A percentile compares a stretch with the other conserved stretches of the same genome.
These are phyloP conservation scores for Cecidostiba fungosa DNA, from an alignment of 2,888 invertebrate species.

Conservation along the genomic window DNA sequence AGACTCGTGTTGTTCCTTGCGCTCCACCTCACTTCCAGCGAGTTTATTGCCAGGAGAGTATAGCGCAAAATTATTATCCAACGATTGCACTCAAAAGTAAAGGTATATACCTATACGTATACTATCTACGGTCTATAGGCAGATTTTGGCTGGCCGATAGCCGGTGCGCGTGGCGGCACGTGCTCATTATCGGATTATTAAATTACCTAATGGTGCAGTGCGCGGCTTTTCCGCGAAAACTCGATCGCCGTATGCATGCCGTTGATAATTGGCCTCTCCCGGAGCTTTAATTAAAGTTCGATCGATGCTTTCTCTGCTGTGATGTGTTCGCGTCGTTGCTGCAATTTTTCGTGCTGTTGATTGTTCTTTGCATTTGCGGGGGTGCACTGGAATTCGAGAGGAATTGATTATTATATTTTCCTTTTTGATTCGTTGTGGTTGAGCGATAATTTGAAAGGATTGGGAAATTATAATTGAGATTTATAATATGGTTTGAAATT, in stretches of 20 bases:
- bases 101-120: not conserved
- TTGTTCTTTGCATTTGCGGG: not conserved
- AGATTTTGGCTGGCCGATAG: slow-evolving; percentile 9
- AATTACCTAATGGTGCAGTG: slow-evolving; percentile 19
- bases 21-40: not conserved
- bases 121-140: not conserved
- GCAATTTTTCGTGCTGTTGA: not conserved
- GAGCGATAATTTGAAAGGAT: too few relatives aligned
- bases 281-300: slow-evolving; percentile 29
- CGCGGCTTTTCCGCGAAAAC: slow-evolving; percentile 32
- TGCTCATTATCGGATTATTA: slow-evolving; percentile 56
- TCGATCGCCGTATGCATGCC: not conserved
- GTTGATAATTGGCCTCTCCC: slow-evolving; percentile 24
- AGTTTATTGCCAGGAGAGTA: too few relatives aligned
- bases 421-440: not conserved
- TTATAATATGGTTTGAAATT: too few relatives aligned
- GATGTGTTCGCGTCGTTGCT: not conserved
- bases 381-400: not conserved
- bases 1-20: not conserved
- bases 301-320: slow-evolving; percentile 15
- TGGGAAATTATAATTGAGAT: too few relatives aligned
- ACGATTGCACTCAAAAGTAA: not conserved
- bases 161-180: not conserved
- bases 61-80: slow-evolving; percentile 17
- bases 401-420: not conserved